Conservation (phyloP, 2,888 invertebrate species). For the Pocota personata region DNA sequence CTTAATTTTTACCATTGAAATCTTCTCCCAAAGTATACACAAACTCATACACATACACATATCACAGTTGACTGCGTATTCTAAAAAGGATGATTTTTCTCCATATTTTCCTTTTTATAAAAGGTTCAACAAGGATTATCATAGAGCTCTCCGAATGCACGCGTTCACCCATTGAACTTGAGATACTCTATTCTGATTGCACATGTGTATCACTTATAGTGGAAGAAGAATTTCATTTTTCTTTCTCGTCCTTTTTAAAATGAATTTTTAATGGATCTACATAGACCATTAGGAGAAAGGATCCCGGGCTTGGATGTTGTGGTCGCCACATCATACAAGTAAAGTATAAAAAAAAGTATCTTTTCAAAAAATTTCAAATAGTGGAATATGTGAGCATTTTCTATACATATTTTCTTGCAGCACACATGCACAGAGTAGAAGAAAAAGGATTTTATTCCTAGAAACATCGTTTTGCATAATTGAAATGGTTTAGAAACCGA, state of each 20-base stretch:
- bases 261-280: conserved; percentile 32
- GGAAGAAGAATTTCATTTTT: neutral
- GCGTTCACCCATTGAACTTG: conserved; percentile 15
- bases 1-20: neutral
- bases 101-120: neutral
- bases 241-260: neutral
- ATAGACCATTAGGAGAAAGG: neutral
- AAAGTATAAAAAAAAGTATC: neutral
- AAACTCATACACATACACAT: neutral
- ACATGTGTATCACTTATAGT: neutral
- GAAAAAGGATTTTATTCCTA: neutral
- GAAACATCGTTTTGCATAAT: conserved; percentile 17
- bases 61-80: neutral
- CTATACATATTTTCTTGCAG: neutral
- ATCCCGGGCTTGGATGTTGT: neutral
- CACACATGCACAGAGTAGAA: neutral
- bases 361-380: neutral
- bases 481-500: neutral
- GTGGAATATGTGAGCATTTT: neutral
- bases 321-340: neutral
- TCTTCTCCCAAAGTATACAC: too few relatives aligned
- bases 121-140: neutral
- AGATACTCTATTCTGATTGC: neutral
- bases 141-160: neutral
- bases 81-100: neutral